Evolutionary conservation across 2,797 vertebrate species (phyloP).

Genomic region (Malacoctenus gilli): DNA sequence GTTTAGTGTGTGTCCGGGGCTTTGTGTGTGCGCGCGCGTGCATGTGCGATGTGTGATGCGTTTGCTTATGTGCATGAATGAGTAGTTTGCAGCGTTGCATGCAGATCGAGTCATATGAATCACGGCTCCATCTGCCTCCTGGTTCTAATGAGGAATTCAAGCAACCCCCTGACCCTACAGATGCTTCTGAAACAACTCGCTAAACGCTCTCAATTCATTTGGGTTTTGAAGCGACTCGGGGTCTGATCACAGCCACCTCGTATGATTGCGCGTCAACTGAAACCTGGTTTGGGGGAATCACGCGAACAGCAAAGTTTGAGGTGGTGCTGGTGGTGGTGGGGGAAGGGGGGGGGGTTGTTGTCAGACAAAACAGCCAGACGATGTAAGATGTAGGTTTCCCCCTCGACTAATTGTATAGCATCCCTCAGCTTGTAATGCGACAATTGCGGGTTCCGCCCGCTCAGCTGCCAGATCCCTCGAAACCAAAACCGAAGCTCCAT

Average conservation of each 20-base stretch:
- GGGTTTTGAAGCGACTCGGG: slow-evolving; percentile 27
- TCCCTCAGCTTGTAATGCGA: slow-evolving; percentile 62
- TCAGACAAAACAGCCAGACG: slow-evolving; percentile 22
- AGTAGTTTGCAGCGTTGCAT: slow-evolving; percentile 62
- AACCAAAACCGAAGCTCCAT: slow-evolving; percentile 73
- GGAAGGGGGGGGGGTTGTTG: too few species aligned
- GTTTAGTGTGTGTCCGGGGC: slow-evolving; percentile 7
- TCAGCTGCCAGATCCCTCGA: slow-evolving; percentile 68
- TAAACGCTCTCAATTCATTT: slow-evolving; percentile 41
- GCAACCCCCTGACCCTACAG: slow-evolving; percentile 62
- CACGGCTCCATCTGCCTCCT: slow-evolving; percentile 69
- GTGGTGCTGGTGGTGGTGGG: too few species aligned
- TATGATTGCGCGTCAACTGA: slow-evolving; percentile 18
- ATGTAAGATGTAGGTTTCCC: slow-evolving; percentile 30
- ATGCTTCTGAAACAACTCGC: slow-evolving; percentile 52
- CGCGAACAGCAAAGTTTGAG: too few species aligned
- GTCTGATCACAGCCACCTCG: slow-evolving; percentile 21
- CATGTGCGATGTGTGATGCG: slow-evolving; percentile 54
- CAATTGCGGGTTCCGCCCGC: slow-evolving; percentile 70
- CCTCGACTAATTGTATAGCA: slow-evolving; percentile 64
- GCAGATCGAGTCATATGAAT: slow-evolving; percentile 58
- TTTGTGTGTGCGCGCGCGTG: slow-evolving; percentile 40
- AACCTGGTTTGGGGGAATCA: slow-evolving; percentile 5
- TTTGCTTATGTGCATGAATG: slow-evolving; percentile 72
- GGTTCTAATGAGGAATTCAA: slow-evolving; percentile 65